phyloP scores from a whole-genome alignment of 2,113 vertebrate genomes.

The Patagioenas fasciata region DNA sequence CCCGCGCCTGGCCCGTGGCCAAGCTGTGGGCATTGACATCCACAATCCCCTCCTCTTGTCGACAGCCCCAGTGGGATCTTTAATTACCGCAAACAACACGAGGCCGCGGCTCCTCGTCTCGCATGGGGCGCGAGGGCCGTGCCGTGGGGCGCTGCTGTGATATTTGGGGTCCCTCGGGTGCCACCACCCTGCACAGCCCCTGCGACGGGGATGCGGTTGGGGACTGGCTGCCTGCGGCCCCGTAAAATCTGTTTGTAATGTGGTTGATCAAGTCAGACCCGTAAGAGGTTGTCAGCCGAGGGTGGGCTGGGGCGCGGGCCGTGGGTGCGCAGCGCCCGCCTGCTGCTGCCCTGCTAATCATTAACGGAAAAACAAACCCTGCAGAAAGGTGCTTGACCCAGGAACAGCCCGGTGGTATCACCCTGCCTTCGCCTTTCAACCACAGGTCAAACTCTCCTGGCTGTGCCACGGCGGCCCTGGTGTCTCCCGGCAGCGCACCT shows the following conservation, averaged over 20 bases:
- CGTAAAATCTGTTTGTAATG: background rate
- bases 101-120: background rate
- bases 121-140: background rate
- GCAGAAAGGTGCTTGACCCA: background rate
- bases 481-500: background rate
- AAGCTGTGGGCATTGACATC: background rate
- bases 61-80: background rate
- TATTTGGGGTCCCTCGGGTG: background rate
- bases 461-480: fast-evolving
- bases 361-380: background rate
- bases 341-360: background rate
- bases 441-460: background rate
- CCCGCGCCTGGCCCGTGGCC: background rate
- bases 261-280: background rate
- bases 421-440: background rate
- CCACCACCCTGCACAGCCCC: background rate
- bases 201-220: background rate
- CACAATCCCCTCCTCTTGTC: background rate
- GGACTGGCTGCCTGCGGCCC: background rate
- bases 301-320: background rate
- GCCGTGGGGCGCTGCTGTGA: background rate
- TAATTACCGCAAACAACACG: background rate
- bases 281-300: background rate
- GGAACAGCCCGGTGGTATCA: background rate
- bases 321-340: background rate